Evolutionary conservation across 2,797 vertebrate genomes (phyloP).

Genomic region (Mus caroli): DNA sequence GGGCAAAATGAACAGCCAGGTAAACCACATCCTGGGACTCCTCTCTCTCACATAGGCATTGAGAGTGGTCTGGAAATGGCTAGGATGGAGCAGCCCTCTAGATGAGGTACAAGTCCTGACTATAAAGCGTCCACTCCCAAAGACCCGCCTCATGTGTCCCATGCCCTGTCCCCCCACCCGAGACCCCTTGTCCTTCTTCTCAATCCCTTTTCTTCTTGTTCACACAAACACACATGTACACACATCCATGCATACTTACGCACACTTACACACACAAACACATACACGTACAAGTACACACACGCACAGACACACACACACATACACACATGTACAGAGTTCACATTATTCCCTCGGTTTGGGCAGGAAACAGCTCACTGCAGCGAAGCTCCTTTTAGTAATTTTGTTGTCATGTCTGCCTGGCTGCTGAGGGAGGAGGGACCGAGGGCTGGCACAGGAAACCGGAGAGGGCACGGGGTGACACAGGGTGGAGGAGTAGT

Average conservation of each 20-base stretch:
- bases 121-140: not conserved
- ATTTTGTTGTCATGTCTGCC: slow-evolving; percentile 78
- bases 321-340: slow-evolving; percentile 10
- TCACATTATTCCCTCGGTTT: slow-evolving; percentile 73
- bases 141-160: not conserved
- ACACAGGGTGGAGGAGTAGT: slow-evolving; percentile 1
- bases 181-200: slow-evolving; percentile 20
- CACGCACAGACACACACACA: not conserved
- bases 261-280: no score
- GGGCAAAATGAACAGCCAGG: not conserved
- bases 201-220: not conserved
- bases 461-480: not conserved
- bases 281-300: not conserved
- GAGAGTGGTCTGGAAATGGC: not conserved
- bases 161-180: not conserved
- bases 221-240: not conserved
- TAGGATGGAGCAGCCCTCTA: not conserved
- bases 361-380: slow-evolving; percentile 82
- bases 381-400: slow-evolving; percentile 77
- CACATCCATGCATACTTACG: not conserved
- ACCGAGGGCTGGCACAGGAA: not conserved
- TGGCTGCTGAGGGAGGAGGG: slow-evolving; percentile 70
- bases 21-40: not conserved
- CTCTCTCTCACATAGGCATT: not conserved
- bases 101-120: not conserved